Conservation (phyloP, 2,888 invertebrate genomes). For the Teinopalpus imperialis region DNA sequence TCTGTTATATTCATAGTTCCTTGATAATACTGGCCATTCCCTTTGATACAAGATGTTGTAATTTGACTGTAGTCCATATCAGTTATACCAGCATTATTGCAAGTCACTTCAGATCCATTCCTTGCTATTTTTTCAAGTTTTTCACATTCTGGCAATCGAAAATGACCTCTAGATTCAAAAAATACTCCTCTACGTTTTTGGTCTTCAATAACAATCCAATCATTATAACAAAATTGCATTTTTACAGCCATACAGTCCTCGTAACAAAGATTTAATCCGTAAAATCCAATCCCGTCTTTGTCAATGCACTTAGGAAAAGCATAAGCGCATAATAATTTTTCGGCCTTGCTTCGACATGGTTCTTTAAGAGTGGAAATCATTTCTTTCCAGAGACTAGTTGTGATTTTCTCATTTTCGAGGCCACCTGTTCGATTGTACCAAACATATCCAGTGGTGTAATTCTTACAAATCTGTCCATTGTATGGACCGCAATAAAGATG, state of each 20-base stretch:
- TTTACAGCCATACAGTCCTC: constrained; percentile 97
- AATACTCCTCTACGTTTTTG: constrained; percentile 90
- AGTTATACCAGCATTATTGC: constrained; percentile 92
- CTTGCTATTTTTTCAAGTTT: constrained; percentile 87
- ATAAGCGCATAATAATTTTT: constrained; percentile 94
- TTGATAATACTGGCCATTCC: constrained; percentile 94
- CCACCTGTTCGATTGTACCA: constrained; percentile 90
- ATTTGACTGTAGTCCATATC: constrained; percentile 90
- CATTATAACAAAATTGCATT: constrained; percentile 94
- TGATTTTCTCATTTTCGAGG: constrained; percentile 92
- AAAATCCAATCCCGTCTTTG: constrained; percentile 84
- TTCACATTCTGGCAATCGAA: constrained; percentile 93
- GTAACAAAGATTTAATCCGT: constrained; percentile 90
- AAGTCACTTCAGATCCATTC: constrained; percentile 84
- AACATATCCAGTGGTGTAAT: constrained; percentile 85
- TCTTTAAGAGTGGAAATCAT: constrained; percentile 89
- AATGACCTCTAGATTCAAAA: constrained; percentile 92
- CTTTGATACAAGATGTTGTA: constrained; percentile 93
- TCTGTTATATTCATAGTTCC: constrained; percentile 93
- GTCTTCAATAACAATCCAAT: constrained; percentile 95
- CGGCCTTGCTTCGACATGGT: constrained; percentile 93
- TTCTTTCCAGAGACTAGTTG: constrained; percentile 92
- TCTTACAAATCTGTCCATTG: constrained; percentile 91
- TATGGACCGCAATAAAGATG: constrained; percentile 93
- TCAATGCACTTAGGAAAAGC: constrained; percentile 94